phyloP scores from a whole-genome alignment of 2,113 vertebrate species.

The Sigmodon hispidus region DNA sequence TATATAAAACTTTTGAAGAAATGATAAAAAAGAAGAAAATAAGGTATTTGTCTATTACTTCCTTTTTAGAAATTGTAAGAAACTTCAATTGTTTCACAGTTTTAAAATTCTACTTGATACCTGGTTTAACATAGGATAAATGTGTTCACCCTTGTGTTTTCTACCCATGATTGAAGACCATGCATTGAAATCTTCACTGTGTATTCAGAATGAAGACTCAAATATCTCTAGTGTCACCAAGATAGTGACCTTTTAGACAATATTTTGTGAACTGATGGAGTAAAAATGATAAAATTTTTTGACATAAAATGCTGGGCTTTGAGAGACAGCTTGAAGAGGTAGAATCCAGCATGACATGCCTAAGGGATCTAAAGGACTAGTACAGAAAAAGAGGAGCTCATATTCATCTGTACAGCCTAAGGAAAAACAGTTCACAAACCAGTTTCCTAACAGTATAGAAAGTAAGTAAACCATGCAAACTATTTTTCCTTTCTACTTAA shows the following conservation, averaged over 20 bases:
- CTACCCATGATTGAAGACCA: neutral
- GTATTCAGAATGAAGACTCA: neutral
- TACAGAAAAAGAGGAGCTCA: neutral
- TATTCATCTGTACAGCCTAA: neutral
- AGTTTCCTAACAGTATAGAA: neutral
- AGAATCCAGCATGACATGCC: accelerated
- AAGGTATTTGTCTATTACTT: neutral
- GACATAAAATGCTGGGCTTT: neutral
- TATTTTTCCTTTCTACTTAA: neutral
- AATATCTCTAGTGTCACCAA: neutral
- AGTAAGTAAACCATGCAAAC: neutral
- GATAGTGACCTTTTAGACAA: neutral
- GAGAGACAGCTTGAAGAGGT: neutral
- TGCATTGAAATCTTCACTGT: neutral
- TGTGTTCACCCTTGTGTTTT: neutral
- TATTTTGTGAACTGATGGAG: neutral
- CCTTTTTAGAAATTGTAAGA: neutral
- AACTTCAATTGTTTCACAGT: neutral
- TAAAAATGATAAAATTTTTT: neutral
- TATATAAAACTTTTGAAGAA: neutral
- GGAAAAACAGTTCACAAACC: neutral
- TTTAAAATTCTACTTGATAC: neutral
- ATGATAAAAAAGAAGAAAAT: neutral
- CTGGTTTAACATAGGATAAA: neutral
- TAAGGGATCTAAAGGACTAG: neutral